phyloP scores from a whole-genome alignment of 2,113 vertebrate species.

The Vidua macroura region DNA sequence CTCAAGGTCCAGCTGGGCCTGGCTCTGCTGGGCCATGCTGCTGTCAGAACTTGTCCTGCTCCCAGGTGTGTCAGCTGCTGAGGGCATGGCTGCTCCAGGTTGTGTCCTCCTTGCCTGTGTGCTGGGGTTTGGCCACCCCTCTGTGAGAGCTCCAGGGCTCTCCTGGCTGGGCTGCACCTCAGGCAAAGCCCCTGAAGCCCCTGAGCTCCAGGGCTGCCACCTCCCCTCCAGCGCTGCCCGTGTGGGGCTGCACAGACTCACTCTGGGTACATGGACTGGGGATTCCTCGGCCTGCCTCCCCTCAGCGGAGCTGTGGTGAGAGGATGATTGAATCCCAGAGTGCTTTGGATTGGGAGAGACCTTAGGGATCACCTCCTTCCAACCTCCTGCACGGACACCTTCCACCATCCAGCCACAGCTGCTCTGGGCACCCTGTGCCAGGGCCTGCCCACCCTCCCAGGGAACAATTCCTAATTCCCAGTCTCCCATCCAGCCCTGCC shows the following conservation, averaged over 20 bases:
- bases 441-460: neutral
- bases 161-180: neutral
- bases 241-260: neutral
- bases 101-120: rapidly evolving
- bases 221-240: rapidly evolving
- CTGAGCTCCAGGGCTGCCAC: neutral
- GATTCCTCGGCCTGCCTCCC: neutral
- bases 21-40: neutral
- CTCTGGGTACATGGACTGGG: neutral
- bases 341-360: neutral
- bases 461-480: neutral
- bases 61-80: rapidly evolving
- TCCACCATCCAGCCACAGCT: neutral
- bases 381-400: neutral
- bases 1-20: neutral
- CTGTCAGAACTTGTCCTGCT: neutral
- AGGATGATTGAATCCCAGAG: neutral
- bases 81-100: rapidly evolving
- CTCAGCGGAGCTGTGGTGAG: neutral
- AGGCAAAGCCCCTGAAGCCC: neutral
- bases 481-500: neutral
- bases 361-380: neutral
- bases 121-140: neutral
- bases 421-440: neutral
- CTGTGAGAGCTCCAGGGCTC: neutral